A percentile compares a stretch with the other conserved stretches of the same genome.
These are phyloP conservation scores for Polyploca ridens DNA, from an alignment of 2,888 invertebrate genomes.

Conservation along the genomic window DNA sequence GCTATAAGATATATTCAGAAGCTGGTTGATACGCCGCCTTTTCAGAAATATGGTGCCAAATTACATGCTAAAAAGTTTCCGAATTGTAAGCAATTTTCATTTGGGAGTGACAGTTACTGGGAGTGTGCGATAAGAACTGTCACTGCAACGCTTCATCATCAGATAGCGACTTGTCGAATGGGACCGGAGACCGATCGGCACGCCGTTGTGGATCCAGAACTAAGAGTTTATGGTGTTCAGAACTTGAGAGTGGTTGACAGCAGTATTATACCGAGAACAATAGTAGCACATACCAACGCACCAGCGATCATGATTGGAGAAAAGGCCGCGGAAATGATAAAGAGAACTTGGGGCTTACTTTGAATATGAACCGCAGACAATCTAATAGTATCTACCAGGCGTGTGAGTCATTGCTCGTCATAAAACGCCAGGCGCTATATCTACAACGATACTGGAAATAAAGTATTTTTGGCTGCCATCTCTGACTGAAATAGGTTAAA, in stretches of 20 bases:
- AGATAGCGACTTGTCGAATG: constrained; percentile 89
- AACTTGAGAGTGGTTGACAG: constrained; percentile 88
- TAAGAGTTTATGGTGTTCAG: constrained; percentile 85
- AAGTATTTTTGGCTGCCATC: constrained; percentile 1
- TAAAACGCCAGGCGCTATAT: not conserved
- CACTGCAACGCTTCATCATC: constrained; percentile 87
- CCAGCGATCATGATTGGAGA: constrained; percentile 90
- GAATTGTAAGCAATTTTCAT: constrained; percentile 79
- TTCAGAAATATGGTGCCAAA: constrained; percentile 85
- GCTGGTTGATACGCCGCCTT: constrained; percentile 83
- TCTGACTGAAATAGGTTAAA: not conserved
- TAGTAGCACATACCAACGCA: constrained; percentile 87
- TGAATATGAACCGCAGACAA: constrained; percentile 18
- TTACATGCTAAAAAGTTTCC: constrained; percentile 82
- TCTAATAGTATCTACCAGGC: not conserved
- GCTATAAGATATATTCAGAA: constrained; percentile 83
- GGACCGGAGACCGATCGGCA: constrained; percentile 83
- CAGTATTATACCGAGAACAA: constrained; percentile 87
- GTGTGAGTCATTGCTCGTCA: not conserved
- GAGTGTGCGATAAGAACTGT: constrained; percentile 85
- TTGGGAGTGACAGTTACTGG: constrained; percentile 87
- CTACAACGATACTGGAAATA: not conserved
- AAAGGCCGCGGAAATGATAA: constrained; percentile 87
- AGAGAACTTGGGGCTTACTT: constrained; percentile 72
- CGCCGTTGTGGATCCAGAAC: constrained; percentile 86